phyloP scores from a whole-genome alignment of 1,140 invertebrate species.

The Theocolax elegans region DNA sequence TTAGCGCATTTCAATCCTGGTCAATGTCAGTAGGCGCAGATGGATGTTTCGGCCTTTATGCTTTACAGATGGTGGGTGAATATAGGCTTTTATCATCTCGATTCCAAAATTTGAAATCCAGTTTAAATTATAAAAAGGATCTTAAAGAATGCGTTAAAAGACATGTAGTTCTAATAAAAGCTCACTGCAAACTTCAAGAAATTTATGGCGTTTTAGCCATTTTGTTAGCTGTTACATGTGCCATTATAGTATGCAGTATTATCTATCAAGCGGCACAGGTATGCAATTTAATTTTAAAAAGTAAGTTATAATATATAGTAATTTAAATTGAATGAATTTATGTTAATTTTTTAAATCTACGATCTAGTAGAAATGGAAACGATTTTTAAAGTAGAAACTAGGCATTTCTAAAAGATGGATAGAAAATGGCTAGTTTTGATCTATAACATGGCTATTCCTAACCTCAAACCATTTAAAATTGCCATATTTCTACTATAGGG shows the following conservation, averaged over 20 bases:
- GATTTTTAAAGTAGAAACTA: too few relatives aligned
- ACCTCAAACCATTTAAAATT: too few relatives aligned
- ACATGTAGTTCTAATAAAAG: slow-evolving; percentile 36
- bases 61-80: slow-evolving; percentile 48
- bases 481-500: too few relatives aligned
- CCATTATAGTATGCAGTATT: slow-evolving; percentile 47
- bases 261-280: slow-evolving; percentile 51
- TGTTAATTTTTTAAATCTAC: too few relatives aligned
- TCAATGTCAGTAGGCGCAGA: slow-evolving; percentile 47
- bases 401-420: too few relatives aligned
- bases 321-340: too few relatives aligned
- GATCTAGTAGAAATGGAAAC: too few relatives aligned
- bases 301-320: slow-evolving; percentile 11
- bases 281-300: slow-evolving; percentile 3
- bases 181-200: slow-evolving; percentile 40
- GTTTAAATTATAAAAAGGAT: slow-evolving; percentile 11
- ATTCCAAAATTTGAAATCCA: slow-evolving; percentile 37
- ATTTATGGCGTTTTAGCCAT: slow-evolving; percentile 48
- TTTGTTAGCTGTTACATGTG: slow-evolving; percentile 45
- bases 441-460: too few relatives aligned
- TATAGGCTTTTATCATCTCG: slow-evolving; percentile 33
- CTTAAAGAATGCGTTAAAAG: slow-evolving; percentile 39
- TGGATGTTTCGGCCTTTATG: slow-evolving; percentile 46
- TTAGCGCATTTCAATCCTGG: slow-evolving; percentile 6
- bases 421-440: too few relatives aligned